Base-by-base conservation (phyloP, 2,797 vertebrate species). In the Anguilla obscura region DNA sequence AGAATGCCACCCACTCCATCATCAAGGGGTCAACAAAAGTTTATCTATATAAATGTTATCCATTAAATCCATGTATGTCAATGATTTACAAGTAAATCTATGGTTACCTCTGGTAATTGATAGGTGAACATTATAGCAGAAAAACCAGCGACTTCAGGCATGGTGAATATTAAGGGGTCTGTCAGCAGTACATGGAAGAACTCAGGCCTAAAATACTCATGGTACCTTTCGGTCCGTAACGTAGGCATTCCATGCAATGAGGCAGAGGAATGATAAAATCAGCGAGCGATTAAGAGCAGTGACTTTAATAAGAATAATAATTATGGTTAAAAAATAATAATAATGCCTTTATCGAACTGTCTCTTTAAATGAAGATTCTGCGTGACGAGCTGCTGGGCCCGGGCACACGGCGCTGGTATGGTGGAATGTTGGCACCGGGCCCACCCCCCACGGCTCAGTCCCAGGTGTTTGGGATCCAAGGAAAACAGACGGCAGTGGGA, bases 401-500 rank as follows among this genome's bases (percentile, higher is more conserved):
- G 36, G 76, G 85, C 88, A 18, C 58, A 8, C 18, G 58, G 88
- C 36, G n/a, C 36, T 21, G 12, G 36, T 52, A 30, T 79, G 66
- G 14, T 66, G 88, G 88, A 87, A 89, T 89, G 66, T 84, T 89
- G 85, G 85, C 88, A 89, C 36, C 12, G n/a, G 1, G 54, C 83
- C 50, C 21, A 6, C 45, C 58, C 52, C 82, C 86, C 63, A 50
- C 86, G 40, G 52, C 71, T 50, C 83, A 90, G 91, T 91, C 88
- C 94, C 96, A 96, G 95, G 95, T 95, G 94, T 94, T 84, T 92
- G 89, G 85, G 84, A 52, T 88, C 50, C 27, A 0, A 27, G 36
- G 74, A 76, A 87, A 87, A 85, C 40, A 89, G 86, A 89, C 88
- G 84, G 84, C 56, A 82, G 40, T 76, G 79, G 84, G 30, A 24